Evolutionary conservation across 2,888 invertebrate species (phyloP), one percentile per base, ranked within the genome.

Genomic region (Myopa tessellatipennis): DNA sequence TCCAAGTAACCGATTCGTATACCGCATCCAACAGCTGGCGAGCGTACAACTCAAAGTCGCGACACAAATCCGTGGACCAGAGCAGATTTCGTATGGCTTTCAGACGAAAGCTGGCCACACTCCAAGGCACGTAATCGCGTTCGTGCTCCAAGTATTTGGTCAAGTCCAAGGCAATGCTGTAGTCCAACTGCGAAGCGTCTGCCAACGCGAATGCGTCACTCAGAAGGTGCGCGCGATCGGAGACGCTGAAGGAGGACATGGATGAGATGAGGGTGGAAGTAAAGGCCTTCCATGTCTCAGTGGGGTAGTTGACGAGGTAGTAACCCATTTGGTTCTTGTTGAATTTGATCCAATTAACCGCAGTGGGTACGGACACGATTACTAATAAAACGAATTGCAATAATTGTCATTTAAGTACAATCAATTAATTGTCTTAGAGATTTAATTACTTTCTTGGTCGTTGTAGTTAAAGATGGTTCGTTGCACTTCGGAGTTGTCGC

Each of bases 121-220:
- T 89, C 97, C 97, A 97, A 0, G 96, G 95, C 0, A 94, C 92
- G 83, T 92, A 93, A 67, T 92, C 91, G 0, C 82, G 83, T 86
- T 97, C 97, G 1, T 89, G 86, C 0, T 85, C 84, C 65, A 97
- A 89, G 85, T 95, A 95, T 3, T 90, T 90, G 0, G 93, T 93
- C 83, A 97, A 90, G 67, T 93, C 91, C 79, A 97, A 87, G 0
- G 95, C 93, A 6, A 92, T 85, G 0, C 88, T 88, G 85, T 95
- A 97, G 1, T 91, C 90, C 4, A 95, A 85, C 76, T 91, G 90
- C 0, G 91, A 91, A 0, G 95, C 93, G 79, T 92, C 92, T 0
- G 97, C 96, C 73, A 98, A 86, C 40, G 93, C 93, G 86, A 97
- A 96, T 0, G 92, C 93, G 84, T 98, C 97, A 84, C 96, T 93